Conservation (phyloP, 2,797 vertebrate genomes). For the Eulemur albifrons region DNA sequence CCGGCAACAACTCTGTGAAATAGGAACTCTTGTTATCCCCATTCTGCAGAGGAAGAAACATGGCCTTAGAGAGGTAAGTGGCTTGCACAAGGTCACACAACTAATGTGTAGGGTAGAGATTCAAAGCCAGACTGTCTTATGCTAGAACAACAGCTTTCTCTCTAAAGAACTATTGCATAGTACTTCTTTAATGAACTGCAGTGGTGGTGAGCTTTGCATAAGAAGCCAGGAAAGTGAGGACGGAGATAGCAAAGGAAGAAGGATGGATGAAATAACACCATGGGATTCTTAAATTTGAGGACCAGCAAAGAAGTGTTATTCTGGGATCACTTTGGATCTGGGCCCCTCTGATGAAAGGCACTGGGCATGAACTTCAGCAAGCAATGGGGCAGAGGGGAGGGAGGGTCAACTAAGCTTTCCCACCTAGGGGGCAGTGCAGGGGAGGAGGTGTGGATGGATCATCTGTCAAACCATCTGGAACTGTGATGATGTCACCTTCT, state of each 20-base stretch:
- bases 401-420: background rate
- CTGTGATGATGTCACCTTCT: background rate
- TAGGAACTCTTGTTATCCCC: background rate
- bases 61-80: background rate
- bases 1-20: background rate
- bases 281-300: background rate
- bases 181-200: background rate
- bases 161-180: background rate
- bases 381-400: background rate
- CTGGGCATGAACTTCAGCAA: background rate
- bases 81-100: background rate
- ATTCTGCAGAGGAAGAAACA: background rate
- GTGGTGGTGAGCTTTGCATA: background rate
- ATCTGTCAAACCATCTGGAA: too few species aligned
- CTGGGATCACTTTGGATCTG: background rate
- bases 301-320: background rate
- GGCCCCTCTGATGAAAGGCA: background rate
- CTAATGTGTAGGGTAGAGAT: background rate
- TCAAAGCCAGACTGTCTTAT: background rate
- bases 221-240: background rate
- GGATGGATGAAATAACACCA: background rate
- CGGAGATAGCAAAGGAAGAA: background rate
- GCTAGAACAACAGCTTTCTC: background rate
- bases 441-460: background rate
- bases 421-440: background rate